Conservation (phyloP, 2,113 vertebrate species). For the Chloropsis cyanopogon region DNA sequence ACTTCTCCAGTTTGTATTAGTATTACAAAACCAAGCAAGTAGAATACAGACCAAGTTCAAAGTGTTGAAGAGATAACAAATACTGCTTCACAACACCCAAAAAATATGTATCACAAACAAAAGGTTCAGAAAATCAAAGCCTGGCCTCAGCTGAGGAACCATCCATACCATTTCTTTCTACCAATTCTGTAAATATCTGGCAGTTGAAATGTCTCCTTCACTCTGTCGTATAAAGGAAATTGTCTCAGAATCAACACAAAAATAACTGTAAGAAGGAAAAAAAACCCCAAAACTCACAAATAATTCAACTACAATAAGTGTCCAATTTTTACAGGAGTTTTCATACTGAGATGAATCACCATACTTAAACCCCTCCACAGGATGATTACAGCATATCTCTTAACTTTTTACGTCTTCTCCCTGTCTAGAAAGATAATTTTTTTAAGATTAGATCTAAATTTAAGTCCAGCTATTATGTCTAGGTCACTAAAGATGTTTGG, state of each 20-base stretch:
- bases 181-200: not conserved
- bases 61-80: not conserved
- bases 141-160: not conserved
- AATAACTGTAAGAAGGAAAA: not conserved
- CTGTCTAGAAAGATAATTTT: not conserved
- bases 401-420: not conserved
- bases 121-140: not conserved
- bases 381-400: not conserved
- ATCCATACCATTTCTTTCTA: not conserved
- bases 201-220: not conserved
- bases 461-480: not conserved
- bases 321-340: not conserved
- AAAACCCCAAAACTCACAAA: not conserved
- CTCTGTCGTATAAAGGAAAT: not conserved
- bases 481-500: not conserved
- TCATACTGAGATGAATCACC: not conserved
- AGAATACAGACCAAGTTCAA: not conserved
- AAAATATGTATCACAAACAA: not conserved
- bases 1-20: not conserved
- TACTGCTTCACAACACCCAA: not conserved
- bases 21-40: not conserved
- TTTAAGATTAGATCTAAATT: not conserved
- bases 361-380: not conserved
- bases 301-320: not conserved
- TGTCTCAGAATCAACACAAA: not conserved